These are phyloP conservation scores for Apostichopus californicus DNA, from an alignment of 35 echinoderm and acorn worm species.

Conservation along the genomic window DNA sequence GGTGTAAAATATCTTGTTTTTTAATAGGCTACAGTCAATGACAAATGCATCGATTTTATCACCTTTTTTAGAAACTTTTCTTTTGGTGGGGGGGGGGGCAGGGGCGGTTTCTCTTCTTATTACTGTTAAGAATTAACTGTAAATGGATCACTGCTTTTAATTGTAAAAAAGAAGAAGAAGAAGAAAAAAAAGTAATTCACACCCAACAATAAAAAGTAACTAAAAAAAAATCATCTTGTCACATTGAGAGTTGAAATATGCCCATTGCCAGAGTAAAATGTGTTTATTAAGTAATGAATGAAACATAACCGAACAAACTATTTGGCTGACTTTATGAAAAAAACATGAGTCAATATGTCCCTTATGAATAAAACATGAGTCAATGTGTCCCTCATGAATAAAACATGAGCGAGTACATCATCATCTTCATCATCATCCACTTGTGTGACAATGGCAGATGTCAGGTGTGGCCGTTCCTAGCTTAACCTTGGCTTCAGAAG, in stretches of 20 bases:
- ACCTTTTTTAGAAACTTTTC: background rate
- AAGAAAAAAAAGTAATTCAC: background rate
- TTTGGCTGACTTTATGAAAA: constrained; percentile 25
- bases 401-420: background rate
- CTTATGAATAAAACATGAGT: constrained; percentile 46
- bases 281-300: constrained; percentile 16
- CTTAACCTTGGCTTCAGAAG: background rate
- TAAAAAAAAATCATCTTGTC: constrained; percentile 17
- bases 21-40: background rate
- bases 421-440: background rate
- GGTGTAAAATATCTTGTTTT: too few species aligned
- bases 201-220: background rate
- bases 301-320: background rate
- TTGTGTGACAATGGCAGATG: constrained; percentile 6
- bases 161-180: background rate
- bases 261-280: constrained; percentile 5
- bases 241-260: constrained; percentile 27
- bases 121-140: background rate
- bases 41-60: background rate
- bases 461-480: constrained; percentile 23
- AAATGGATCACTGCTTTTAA: background rate
- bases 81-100: background rate
- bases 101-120: too few species aligned
- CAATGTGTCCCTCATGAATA: constrained; percentile 27
- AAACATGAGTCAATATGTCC: constrained; percentile 41